These are phyloP conservation scores for Andricus quercusramuli DNA, from an alignment of 2,888 invertebrate genomes.

Conservation along the genomic window DNA sequence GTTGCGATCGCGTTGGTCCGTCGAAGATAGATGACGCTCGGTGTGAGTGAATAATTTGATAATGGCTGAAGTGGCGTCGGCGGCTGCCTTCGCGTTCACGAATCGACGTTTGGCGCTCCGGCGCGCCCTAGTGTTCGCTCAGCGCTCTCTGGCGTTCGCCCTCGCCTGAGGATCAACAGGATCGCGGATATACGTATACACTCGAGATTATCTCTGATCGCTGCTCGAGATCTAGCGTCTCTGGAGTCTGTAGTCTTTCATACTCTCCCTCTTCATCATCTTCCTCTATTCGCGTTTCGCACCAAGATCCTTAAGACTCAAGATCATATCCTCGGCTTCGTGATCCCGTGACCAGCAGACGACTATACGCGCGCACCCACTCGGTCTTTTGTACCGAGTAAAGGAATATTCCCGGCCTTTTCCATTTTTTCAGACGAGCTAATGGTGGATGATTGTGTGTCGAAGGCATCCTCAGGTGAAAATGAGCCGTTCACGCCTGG, in stretches of 20 bases:
- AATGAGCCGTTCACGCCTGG: slow-evolving; percentile 59
- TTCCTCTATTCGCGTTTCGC: slow-evolving; percentile 26
- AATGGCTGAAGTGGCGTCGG: slow-evolving; percentile 68
- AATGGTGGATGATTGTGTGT: slow-evolving; percentile 69
- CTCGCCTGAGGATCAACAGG: slow-evolving; percentile 23
- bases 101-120: slow-evolving; percentile 36
- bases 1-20: slow-evolving; percentile 71
- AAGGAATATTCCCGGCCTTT: slow-evolving; percentile 63
- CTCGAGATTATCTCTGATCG: slow-evolving; percentile 66
- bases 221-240: slow-evolving; percentile 70
- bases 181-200: slow-evolving; percentile 50
- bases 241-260: slow-evolving; percentile 9
- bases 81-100: slow-evolving; percentile 57
- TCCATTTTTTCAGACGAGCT: slow-evolving; percentile 66
- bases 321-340: slow-evolving; percentile 63
- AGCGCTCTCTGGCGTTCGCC: slow-evolving; percentile 41
- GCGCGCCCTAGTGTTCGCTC: background rate
- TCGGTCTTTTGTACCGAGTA: slow-evolving; percentile 58
- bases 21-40: slow-evolving; percentile 74
- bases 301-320: slow-evolving; percentile 60
- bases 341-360: slow-evolving; percentile 59
- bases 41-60: slow-evolving; percentile 78
- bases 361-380: slow-evolving; percentile 58
- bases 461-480: slow-evolving; percentile 66
- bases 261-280: slow-evolving; percentile 25